Evolutionary conservation across 2,888 invertebrate genomes (phyloP).

Genomic region (Calameuta pallipes): DNA sequence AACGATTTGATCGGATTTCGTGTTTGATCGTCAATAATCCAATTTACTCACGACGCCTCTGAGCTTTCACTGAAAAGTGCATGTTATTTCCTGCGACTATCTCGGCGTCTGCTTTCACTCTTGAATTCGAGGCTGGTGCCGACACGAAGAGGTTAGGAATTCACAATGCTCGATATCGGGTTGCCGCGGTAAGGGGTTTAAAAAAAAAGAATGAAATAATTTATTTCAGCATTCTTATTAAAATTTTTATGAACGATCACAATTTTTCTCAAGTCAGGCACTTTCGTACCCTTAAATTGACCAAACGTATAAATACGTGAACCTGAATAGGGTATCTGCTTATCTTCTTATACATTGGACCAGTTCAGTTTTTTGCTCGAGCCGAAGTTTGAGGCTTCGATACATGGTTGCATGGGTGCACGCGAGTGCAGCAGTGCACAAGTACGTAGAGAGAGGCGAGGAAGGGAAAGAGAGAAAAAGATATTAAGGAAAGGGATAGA

Average conservation of each 20-base stretch:
- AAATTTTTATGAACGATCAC: background rate
- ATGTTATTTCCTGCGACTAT: background rate
- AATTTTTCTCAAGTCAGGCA: background rate
- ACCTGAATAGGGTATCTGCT: background rate
- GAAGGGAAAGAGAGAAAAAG: background rate
- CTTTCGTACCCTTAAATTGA: background rate
- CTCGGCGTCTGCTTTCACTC: background rate
- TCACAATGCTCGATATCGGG: too few relatives aligned
- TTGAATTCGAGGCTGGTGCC: background rate
- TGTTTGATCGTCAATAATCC: constrained; percentile 55
- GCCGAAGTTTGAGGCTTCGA: background rate
- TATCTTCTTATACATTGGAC: background rate
- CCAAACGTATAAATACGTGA: background rate
- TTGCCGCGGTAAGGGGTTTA: background rate
- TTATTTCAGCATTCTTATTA: background rate
- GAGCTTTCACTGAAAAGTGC: constrained; percentile 22
- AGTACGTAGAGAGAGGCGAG: background rate
- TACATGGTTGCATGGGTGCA: background rate
- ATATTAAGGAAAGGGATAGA: background rate
- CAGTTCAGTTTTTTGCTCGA: background rate
- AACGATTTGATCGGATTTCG: constrained; percentile 54
- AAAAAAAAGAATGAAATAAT: background rate
- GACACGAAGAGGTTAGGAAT: background rate
- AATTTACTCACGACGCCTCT: constrained; percentile 46
- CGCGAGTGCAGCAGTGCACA: background rate